Evolutionary conservation across 2,113 vertebrate species (phyloP).

Genomic region (Mugil cephalus): DNA sequence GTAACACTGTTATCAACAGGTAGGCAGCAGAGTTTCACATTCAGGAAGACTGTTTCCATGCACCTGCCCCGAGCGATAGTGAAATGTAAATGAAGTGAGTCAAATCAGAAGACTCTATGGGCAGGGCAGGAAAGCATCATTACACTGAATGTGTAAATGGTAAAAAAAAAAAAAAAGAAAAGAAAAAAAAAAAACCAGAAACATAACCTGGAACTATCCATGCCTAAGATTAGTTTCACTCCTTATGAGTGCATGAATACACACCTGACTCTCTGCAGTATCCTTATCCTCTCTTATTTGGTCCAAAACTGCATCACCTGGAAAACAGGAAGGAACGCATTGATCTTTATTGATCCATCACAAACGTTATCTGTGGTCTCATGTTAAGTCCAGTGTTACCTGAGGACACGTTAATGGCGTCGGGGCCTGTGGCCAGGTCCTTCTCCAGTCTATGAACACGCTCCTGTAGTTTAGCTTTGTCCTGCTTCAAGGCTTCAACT

Average conservation of each 20-base stretch:
- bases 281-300: slow-evolving; percentile 87
- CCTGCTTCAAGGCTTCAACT: slow-evolving; percentile 89
- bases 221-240: not conserved
- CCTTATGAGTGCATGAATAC: not conserved
- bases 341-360: not conserved
- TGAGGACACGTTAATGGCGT: slow-evolving; percentile 23
- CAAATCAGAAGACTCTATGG: not conserved
- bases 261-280: slow-evolving; percentile 91
- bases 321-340: slow-evolving; percentile 5
- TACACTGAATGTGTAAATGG: slow-evolving; percentile 25
- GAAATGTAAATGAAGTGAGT: not conserved
- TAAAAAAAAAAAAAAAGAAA: slow-evolving; percentile 13
- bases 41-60: slow-evolving; percentile 46
- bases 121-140: slow-evolving; percentile 45
- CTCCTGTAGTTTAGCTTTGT: slow-evolving; percentile 90
- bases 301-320: slow-evolving; percentile 86
- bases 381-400: slow-evolving; percentile 50
- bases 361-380: not conserved
- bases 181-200: too few relatives aligned
- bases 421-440: slow-evolving; percentile 82
- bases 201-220: not conserved
- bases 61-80: slow-evolving; percentile 20
- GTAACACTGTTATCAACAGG: not conserved
- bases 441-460: slow-evolving; percentile 89
- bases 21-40: slow-evolving; percentile 47